Evolutionary conservation across 2,797 vertebrate species (phyloP).

Genomic region (Paguma larvata): DNA sequence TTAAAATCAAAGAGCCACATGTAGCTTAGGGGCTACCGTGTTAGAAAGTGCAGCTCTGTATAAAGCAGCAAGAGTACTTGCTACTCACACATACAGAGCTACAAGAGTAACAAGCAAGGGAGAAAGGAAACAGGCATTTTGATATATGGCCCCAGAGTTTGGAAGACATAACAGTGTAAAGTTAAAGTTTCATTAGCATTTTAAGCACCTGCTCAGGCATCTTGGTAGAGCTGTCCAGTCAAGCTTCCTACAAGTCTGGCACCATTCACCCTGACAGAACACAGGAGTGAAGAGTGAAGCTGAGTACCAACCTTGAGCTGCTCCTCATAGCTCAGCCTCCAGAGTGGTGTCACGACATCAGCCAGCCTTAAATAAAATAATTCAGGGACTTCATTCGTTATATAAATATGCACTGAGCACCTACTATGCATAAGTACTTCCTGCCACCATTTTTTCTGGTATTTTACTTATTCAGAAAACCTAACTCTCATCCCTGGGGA

Average conservation of each 20-base stretch:
- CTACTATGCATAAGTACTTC: not conserved
- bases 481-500: constrained; percentile 15
- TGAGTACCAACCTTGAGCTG: constrained; percentile 89
- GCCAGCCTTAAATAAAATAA: constrained; percentile 87
- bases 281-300: not conserved
- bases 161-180: not conserved
- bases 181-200: constrained; percentile 10
- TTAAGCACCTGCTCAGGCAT: not conserved
- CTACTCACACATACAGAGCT: not conserved
- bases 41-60: not conserved
- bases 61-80: not conserved
- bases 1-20: constrained; percentile 60
- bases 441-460: not conserved
- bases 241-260: not conserved
- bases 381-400: not conserved
- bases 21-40: not conserved
- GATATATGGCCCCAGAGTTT: not conserved
- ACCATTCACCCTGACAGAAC: not conserved
- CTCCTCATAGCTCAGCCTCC: constrained; percentile 92
- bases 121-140: constrained; percentile 31
- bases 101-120: not conserved
- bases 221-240: not conserved
- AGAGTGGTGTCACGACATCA: constrained; percentile 91
- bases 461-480: constrained; percentile 32
- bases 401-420: not conserved